Evolutionary conservation across 2,888 invertebrate species (phyloP).

Genomic region (Drosophila nigritarsus): DNA sequence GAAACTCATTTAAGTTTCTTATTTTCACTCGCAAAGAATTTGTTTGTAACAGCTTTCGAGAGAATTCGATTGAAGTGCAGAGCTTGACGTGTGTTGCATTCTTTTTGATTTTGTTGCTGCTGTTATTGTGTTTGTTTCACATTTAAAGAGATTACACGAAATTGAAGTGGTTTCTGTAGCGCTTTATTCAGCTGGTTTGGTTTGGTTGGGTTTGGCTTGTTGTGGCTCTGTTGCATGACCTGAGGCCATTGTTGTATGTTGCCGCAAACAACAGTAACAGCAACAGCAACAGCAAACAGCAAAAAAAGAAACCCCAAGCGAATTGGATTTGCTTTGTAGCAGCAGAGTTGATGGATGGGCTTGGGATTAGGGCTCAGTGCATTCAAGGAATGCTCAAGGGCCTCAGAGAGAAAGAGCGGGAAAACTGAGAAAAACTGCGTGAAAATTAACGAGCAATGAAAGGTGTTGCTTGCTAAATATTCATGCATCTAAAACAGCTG

Average conservation of each 20-base stretch:
- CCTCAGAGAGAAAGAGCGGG: neutral
- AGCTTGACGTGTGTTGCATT: slow-evolving; percentile 40
- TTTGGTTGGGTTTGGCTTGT: slow-evolving; percentile 24
- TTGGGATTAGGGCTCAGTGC: slow-evolving; percentile 61
- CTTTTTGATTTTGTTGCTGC: slow-evolving; percentile 28
- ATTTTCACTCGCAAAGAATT: slow-evolving; percentile 50
- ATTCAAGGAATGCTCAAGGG: slow-evolving; percentile 47
- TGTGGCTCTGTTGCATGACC: slow-evolving; percentile 60
- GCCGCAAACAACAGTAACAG: slow-evolving; percentile 32
- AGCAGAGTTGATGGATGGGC: slow-evolving; percentile 71
- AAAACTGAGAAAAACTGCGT: slow-evolving; percentile 38
- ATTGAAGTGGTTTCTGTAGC: slow-evolving; percentile 68
- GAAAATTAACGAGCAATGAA: slow-evolving; percentile 55
- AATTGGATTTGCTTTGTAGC: slow-evolving; percentile 73
- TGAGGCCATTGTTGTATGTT: slow-evolving; percentile 63
- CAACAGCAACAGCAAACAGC: slow-evolving; percentile 23
- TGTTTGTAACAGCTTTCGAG: slow-evolving; percentile 44
- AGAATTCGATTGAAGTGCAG: slow-evolving; percentile 51
- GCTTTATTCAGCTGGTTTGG: slow-evolving; percentile 35
- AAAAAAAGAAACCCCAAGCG: slow-evolving; percentile 56
- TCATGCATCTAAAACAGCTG: slow-evolving; percentile 32
- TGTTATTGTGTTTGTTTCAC: slow-evolving; percentile 61
- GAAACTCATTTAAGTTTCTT: slow-evolving; percentile 73
- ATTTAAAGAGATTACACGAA: slow-evolving; percentile 77
- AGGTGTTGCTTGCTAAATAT: slow-evolving; percentile 49